phyloP scores from a whole-genome alignment of 2,797 vertebrate species.

The Enteromius argenteus region DNA sequence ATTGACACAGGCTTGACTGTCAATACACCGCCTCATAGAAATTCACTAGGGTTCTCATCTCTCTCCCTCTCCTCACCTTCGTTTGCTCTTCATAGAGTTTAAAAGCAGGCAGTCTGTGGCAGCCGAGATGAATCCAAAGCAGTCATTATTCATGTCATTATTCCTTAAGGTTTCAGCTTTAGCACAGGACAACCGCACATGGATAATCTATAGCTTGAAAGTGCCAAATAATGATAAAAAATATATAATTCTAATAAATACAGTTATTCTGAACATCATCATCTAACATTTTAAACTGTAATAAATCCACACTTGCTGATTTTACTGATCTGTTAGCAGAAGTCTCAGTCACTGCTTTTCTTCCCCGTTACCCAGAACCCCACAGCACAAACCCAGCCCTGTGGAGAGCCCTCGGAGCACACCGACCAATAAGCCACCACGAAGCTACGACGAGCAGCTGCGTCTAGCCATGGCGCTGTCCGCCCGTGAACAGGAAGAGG shows the following conservation, averaged over 20 bases:
- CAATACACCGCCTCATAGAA: conserved; percentile 40
- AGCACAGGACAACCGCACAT: not conserved
- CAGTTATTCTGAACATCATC: not conserved
- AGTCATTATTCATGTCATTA: not conserved
- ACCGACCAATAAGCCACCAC: conserved; percentile 77
- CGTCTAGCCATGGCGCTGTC: conserved; percentile 95
- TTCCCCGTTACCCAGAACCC: conserved; percentile 78
- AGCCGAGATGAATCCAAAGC: not conserved
- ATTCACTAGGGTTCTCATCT: conserved; percentile 29
- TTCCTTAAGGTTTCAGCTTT: not conserved
- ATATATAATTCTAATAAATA: not conserved
- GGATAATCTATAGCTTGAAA: not conserved
- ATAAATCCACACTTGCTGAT: not conserved
- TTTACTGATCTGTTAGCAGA: not conserved
- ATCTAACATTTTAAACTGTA: not conserved
- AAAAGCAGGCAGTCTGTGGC: not conserved
- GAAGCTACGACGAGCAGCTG: conserved; percentile 91
- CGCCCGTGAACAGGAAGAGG: conserved; percentile 89
- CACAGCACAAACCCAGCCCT: conserved; percentile 82
- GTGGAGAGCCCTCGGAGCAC: conserved; percentile 73
- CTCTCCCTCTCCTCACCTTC: conserved; percentile 26
- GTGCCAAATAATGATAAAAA: not conserved
- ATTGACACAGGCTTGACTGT: conserved; percentile 25
- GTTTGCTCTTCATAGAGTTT: conserved; percentile 19
- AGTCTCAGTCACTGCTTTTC: conserved; percentile 30